phyloP scores from a whole-genome alignment of 2,797 vertebrate genomes.

The Enteromius anoplus region DNA sequence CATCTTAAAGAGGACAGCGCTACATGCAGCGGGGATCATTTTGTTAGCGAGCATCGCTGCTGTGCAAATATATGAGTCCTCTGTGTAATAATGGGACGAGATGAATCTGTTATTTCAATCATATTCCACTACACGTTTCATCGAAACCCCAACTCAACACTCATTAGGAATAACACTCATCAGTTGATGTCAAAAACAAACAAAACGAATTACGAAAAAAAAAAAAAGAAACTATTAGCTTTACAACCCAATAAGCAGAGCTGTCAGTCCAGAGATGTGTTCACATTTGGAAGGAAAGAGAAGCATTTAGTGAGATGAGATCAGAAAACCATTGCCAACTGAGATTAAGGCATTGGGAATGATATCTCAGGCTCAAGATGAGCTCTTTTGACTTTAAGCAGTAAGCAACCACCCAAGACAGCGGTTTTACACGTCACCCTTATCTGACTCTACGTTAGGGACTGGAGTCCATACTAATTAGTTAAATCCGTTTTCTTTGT shows the following conservation, averaged over 20 bases:
- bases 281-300: not conserved
- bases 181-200: not conserved
- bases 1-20: conserved; percentile 45
- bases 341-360: not conserved
- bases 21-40: conserved; percentile 32
- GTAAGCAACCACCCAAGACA: too few relatives aligned
- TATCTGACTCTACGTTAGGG: not conserved
- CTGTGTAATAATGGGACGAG: conserved; percentile 13
- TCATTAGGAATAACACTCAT: conserved; percentile 31
- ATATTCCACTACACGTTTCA: conserved; percentile 35
- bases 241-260: conserved; percentile 15
- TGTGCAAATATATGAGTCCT: conserved; percentile 28
- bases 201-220: not conserved
- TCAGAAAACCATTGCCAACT: too few relatives aligned
- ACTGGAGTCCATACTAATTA: not conserved
- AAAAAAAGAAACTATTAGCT: not conserved
- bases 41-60: not conserved
- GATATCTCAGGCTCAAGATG: not conserved
- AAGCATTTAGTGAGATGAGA: not conserved
- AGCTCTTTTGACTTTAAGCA: not conserved
- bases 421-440: not conserved
- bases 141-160: conserved; percentile 14
- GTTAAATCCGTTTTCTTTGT: not conserved
- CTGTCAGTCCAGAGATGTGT: conserved; percentile 10
- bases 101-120: conserved; percentile 40